A percentile compares a stretch with the other conserved stretches of the same genome.
Conservation (phyloP, 2,888 invertebrate genomes). For the Drosophila dives region DNA sequence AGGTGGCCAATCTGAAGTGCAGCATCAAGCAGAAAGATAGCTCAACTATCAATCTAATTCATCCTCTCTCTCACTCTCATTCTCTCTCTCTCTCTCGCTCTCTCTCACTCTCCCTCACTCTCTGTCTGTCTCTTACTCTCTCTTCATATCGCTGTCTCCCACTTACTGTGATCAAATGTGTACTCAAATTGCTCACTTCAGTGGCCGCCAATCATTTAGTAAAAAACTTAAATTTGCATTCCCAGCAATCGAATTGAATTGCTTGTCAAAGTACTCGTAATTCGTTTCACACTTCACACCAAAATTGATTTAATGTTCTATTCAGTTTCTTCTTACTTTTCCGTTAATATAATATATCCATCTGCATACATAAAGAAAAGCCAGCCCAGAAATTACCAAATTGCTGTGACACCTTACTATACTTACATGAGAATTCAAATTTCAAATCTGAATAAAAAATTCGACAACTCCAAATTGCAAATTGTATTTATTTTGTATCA, state of each 20-base stretch:
- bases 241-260: conserved; percentile 65
- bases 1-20: conserved; percentile 53
- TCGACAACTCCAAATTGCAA: conserved; percentile 58
- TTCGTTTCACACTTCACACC: conserved; percentile 68
- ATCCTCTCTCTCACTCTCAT: conserved; percentile 11
- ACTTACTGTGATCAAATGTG: conserved; percentile 9
- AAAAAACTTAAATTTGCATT: conserved; percentile 74
- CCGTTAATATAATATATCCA: background rate
- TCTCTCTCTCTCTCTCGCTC: background rate
- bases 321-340: conserved; percentile 17
- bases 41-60: conserved; percentile 9
- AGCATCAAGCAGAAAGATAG: conserved; percentile 8
- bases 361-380: conserved; percentile 36
- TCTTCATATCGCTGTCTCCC: conserved; percentile 2
- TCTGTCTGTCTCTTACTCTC: background rate
- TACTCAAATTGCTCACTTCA: conserved; percentile 46
- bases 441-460: conserved; percentile 46
- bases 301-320: conserved; percentile 56
- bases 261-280: conserved; percentile 54
- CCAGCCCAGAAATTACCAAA: conserved; percentile 54
- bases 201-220: conserved; percentile 50
- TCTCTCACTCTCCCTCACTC: background rate
- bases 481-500: conserved; percentile 71
- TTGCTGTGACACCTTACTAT: conserved; percentile 80
- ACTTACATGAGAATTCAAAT: conserved; percentile 61